phyloP scores from a whole-genome alignment of 2,113 vertebrate species.

The Corapipo altera region DNA sequence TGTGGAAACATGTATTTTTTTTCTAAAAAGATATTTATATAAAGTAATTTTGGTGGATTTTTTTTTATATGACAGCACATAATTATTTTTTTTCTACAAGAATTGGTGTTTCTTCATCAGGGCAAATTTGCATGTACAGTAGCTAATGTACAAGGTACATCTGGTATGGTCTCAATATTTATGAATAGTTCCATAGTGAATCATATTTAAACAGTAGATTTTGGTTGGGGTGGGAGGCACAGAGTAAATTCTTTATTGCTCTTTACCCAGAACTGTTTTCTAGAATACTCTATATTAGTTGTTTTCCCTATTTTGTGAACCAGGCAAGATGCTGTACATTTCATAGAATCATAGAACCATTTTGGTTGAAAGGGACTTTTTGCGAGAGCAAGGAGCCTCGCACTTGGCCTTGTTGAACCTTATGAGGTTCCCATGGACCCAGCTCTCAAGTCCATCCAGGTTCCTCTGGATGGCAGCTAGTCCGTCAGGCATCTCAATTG shows the following conservation, averaged over 20 bases:
- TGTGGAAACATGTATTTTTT: background rate
- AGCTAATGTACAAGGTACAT: background rate
- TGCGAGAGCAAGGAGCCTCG: background rate
- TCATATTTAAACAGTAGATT: background rate
- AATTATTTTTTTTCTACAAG: background rate
- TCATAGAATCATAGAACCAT: background rate
- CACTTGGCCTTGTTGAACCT: background rate
- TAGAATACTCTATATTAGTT: background rate
- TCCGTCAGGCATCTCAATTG: background rate
- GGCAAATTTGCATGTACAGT: background rate
- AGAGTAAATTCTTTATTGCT: background rate
- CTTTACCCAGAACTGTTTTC: background rate
- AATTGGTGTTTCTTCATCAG: background rate
- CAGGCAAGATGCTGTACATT: background rate
- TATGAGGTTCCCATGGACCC: background rate
- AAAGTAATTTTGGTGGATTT: accelerated
- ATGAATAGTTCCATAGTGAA: background rate
- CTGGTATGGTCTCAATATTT: background rate
- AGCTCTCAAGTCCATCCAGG: background rate
- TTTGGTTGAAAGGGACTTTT: background rate
- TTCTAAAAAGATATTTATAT: background rate
- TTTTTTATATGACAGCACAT: background rate
- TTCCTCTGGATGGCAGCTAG: background rate
- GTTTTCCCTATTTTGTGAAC: background rate
- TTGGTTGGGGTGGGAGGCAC: background rate